Evolutionary conservation across 2,888 invertebrate species (phyloP).

Genomic region (Brachyopa scutellaris): DNA sequence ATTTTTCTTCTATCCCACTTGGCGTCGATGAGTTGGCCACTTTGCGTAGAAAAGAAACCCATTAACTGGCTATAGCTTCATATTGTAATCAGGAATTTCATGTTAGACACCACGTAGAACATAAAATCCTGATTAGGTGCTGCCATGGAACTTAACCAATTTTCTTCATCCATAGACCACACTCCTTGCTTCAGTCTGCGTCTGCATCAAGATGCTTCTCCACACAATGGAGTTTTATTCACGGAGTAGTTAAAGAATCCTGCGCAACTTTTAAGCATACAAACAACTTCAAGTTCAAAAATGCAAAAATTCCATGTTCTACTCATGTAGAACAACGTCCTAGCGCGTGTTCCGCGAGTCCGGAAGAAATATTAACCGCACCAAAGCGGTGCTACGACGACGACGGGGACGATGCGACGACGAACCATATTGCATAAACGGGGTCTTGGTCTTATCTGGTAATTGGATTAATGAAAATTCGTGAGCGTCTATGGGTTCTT

Average conservation of each 20-base stretch:
- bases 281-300: constrained; percentile 49
- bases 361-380: constrained; percentile 68
- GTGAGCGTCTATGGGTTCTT: constrained; percentile 68
- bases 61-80: neutral
- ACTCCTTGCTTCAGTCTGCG: neutral
- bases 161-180: constrained; percentile 55
- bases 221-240: constrained; percentile 28
- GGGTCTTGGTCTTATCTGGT: constrained; percentile 76
- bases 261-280: constrained; percentile 33
- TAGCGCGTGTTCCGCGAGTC: constrained; percentile 67
- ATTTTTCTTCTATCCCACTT: no score
- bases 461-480: constrained; percentile 77
- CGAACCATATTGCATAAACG: constrained; percentile 61
- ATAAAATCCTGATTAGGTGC: constrained; percentile 37
- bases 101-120: constrained; percentile 34
- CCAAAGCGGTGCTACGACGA: neutral
- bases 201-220: constrained; percentile 5
- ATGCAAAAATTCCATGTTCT: constrained; percentile 71
- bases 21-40: no score
- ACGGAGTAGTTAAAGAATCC: neutral
- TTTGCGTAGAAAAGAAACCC: neutral
- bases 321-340: constrained; percentile 65
- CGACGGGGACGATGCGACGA: no score
- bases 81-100: constrained; percentile 8
- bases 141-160: constrained; percentile 12